These are phyloP conservation scores for Tribolium madens DNA, from an alignment of 1,140 invertebrate genomes.

Conservation along the genomic window DNA sequence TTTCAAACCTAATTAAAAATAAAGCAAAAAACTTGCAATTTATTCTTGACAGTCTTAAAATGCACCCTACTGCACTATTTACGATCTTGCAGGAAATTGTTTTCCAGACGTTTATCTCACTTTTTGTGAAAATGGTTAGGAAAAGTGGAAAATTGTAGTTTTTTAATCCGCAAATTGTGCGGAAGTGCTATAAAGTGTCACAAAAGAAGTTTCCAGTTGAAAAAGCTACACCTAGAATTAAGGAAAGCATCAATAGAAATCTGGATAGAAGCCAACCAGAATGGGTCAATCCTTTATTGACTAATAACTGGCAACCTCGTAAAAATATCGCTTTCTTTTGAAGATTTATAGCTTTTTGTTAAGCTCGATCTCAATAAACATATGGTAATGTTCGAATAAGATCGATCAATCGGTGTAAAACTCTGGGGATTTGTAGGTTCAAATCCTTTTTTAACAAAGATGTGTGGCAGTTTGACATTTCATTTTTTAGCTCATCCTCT, in stretches of 20 bases:
- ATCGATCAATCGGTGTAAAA: background rate
- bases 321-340: background rate
- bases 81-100: too few species aligned
- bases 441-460: slow-evolving; percentile 29
- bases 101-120: too few species aligned
- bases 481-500: slow-evolving; percentile 30
- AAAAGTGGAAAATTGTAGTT: background rate
- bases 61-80: too few species aligned
- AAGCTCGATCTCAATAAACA: background rate
- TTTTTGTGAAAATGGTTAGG: too few species aligned
- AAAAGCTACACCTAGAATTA: slow-evolving; percentile 19
- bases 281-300: slow-evolving; percentile 38
- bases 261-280: slow-evolving; percentile 38
- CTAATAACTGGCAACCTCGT: background rate
- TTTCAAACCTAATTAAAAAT: too few species aligned
- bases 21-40: too few species aligned
- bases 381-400: background rate
- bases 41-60: too few species aligned
- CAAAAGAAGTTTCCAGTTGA: slow-evolving; percentile 24
- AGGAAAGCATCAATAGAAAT: slow-evolving; percentile 30
- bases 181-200: slow-evolving; percentile 9
- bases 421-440: slow-evolving; percentile 7
- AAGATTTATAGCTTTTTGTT: slow-evolving; percentile 13
- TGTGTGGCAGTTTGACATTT: slow-evolving; percentile 17
- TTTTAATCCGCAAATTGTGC: background rate